Evolutionary conservation across 2,113 vertebrate genomes (phyloP).

Genomic region (Embiotoca jacksoni): DNA sequence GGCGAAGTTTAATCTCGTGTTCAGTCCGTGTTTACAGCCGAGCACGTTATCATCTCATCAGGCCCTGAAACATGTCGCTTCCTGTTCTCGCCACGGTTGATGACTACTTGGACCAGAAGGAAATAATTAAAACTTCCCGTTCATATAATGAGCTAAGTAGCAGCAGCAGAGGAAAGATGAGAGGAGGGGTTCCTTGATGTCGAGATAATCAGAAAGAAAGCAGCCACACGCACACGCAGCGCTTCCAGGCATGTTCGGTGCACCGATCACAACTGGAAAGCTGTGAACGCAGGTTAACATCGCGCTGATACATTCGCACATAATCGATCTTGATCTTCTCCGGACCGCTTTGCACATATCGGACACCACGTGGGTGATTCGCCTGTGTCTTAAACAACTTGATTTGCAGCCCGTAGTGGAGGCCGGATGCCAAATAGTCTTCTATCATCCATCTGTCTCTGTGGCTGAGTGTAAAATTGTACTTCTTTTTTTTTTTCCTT

Average conservation of each 20-base stretch:
- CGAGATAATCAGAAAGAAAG: neutral
- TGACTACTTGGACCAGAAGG: constrained; percentile 31
- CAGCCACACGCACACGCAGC: neutral
- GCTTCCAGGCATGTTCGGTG: neutral
- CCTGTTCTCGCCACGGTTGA: constrained; percentile 18
- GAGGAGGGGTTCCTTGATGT: neutral
- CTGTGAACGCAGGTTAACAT: constrained; percentile 1
- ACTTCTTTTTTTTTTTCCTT: neutral
- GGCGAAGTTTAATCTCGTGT: constrained; percentile 21
- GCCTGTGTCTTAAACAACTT: neutral
- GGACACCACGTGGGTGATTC: neutral
- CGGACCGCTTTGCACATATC: neutral
- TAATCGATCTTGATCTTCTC: too few relatives aligned
- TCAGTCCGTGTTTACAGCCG: constrained; percentile 7
- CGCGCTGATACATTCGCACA: neutral
- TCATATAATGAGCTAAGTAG: neutral
- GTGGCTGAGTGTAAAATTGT: neutral
- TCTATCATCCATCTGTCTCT: neutral
- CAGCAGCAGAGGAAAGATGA: neutral
- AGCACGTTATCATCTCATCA: constrained; percentile 7
- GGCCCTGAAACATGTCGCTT: neutral
- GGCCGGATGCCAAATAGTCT: neutral
- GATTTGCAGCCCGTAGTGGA: neutral
- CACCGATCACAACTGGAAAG: neutral
- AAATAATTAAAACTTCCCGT: constrained; percentile 11